A percentile compares a stretch with the other conserved stretches of the same genome.
These are phyloP conservation scores for Tachyglossus aculeatus DNA, from an alignment of 2,797 vertebrate genomes.

Conservation along the genomic window DNA sequence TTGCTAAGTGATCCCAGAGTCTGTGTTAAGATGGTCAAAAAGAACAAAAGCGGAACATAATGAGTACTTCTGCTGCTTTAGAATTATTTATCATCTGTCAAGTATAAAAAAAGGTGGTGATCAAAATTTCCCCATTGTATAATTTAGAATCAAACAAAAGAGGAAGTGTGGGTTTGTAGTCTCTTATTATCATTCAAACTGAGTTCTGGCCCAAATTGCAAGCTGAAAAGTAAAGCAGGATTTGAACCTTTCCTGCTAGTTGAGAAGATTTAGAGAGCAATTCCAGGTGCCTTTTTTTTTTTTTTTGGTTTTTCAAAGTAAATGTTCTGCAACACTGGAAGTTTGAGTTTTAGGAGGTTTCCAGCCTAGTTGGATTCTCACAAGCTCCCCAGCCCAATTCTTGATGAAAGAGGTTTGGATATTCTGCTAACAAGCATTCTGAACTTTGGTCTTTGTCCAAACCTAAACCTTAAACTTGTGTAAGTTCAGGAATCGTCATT, in stretches of 20 bases:
- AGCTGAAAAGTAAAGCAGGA: slow-evolving; percentile 59
- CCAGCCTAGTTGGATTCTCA: slow-evolving; percentile 41
- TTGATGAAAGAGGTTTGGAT: slow-evolving; percentile 51
- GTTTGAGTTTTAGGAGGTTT: slow-evolving; percentile 62
- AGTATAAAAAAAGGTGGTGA: slow-evolving; percentile 18
- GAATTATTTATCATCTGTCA: slow-evolving; percentile 47
- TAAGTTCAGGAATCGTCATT: slow-evolving; percentile 40
- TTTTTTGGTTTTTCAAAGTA: slow-evolving; percentile 56
- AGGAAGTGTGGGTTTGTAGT: slow-evolving; percentile 18
- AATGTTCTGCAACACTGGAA: slow-evolving; percentile 56
- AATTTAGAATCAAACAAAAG: slow-evolving; percentile 62
- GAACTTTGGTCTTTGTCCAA: slow-evolving; percentile 34
- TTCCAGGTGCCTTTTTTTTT: slow-evolving; percentile 50
- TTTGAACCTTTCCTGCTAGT: slow-evolving; percentile 41
- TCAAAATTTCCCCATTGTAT: slow-evolving; percentile 58
- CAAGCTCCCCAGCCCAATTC: slow-evolving; percentile 33
- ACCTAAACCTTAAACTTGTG: slow-evolving; percentile 19
- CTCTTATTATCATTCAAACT: slow-evolving; percentile 55
- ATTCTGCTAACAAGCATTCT: slow-evolving; percentile 33
- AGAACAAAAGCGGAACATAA: slow-evolving; percentile 8
- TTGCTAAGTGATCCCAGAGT: slow-evolving; percentile 41
- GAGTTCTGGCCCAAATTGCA: slow-evolving; percentile 42
- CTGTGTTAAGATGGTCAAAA: not conserved
- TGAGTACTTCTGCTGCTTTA: not conserved
- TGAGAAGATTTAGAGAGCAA: slow-evolving; percentile 51